Percentiles rank a stretch among this genome's conserved stretches.
phyloP scores from a whole-genome alignment of 2,113 vertebrate species.

The Fregata magnificens region DNA sequence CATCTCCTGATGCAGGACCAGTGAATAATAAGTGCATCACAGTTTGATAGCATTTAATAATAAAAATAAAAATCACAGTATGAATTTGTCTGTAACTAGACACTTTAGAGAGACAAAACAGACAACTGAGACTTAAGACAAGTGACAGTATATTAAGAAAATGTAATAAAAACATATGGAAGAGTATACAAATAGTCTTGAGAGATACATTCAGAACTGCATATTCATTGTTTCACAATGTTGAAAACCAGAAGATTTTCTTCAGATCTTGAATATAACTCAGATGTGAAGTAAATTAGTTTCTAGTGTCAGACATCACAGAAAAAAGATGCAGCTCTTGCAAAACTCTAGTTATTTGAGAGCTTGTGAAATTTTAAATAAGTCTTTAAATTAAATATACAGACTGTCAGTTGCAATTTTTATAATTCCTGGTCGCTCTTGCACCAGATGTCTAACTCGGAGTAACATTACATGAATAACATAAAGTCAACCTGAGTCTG shows the following conservation, averaged over 20 bases:
- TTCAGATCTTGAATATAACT: conserved; percentile 76
- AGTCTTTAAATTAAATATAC: conserved; percentile 79
- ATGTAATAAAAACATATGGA: conserved; percentile 77
- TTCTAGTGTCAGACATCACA: conserved; percentile 79
- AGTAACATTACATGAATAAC: conserved; percentile 77
- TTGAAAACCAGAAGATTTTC: conserved; percentile 71
- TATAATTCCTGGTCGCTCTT: conserved; percentile 65
- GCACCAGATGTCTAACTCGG: conserved; percentile 71
- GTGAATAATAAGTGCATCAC: conserved; percentile 85
- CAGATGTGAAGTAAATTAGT: conserved; percentile 71
- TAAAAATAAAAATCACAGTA: conserved; percentile 86
- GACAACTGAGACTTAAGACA: conserved; percentile 76
- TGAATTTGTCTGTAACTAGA: conserved; percentile 82
- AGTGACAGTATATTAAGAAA: conserved; percentile 77
- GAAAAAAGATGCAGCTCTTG: conserved; percentile 65
- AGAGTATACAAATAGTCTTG: conserved; percentile 71
- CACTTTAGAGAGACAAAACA: conserved; percentile 76
- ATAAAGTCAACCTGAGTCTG: conserved; percentile 94
- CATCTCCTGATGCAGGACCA: conserved; percentile 86
- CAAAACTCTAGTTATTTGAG: conserved; percentile 49
- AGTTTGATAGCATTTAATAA: conserved; percentile 85
- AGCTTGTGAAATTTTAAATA: conserved; percentile 73
- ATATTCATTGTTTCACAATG: conserved; percentile 81
- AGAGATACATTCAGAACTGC: conserved; percentile 82
- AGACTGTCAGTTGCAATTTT: conserved; percentile 67